Conservation (phyloP, 1,140 invertebrate genomes). For the Oncopodura yosiiana region DNA sequence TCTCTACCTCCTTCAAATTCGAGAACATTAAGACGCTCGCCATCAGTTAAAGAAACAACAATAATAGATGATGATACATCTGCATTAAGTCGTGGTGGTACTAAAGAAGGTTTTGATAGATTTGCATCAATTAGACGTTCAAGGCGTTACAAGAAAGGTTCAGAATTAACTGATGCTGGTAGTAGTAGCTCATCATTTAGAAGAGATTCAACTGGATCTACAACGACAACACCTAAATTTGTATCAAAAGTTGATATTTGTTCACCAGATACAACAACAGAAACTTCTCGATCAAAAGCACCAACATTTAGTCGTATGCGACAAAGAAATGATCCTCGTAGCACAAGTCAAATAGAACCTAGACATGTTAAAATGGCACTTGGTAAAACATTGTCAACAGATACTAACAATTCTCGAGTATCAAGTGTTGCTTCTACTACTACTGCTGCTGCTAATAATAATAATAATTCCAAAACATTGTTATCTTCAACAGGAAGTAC, state of each 20-base stretch:
- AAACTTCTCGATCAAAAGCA: background rate
- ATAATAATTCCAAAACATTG: conserved; percentile 3
- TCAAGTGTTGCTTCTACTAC: background rate
- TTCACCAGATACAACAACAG: background rate
- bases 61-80: conserved; percentile 22
- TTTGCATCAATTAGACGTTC: conserved; percentile 70
- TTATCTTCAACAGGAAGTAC: conserved; percentile 21
- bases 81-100: conserved; percentile 7
- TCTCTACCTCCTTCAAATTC: conserved; percentile 34
- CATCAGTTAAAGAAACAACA: background rate
- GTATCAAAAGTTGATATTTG: conserved; percentile 30
- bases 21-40: conserved; percentile 23
- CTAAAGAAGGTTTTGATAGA: conserved; percentile 54
- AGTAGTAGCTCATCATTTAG: background rate
- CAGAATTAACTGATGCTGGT: conserved; percentile 45
- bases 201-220: background rate
- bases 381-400: background rate
- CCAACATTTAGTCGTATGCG: conserved; percentile 1
- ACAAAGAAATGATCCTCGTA: conserved; percentile 18
- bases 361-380: conserved; percentile 26
- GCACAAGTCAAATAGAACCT: conserved; percentile 28
- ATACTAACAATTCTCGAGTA: background rate
- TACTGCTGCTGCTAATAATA: background rate
- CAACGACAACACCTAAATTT: conserved; percentile 19
- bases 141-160: conserved; percentile 63